Base-by-base conservation (phyloP, 2,113 vertebrate genomes). In the Euleptes europaea region DNA sequence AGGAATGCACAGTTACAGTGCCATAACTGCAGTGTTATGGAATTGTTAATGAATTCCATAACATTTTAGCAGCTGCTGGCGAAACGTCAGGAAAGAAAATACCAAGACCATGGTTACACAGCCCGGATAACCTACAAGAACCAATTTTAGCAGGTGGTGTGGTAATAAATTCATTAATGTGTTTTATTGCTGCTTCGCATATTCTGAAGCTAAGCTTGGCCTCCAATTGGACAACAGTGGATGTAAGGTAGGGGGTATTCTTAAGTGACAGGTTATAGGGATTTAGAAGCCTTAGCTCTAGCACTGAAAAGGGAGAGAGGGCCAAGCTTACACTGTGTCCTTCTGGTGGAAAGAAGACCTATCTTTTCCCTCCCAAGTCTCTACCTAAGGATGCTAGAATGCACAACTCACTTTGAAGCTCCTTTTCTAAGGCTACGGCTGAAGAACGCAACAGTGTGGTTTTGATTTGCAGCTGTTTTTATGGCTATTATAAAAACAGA, bases 391-490 rank as follows among this genome's bases (percentile, higher is more conserved):
- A 80, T 76, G 84, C 86, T 85, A 85, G 87, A 87, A 84, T 87
- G 81, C 85, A 85, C 84, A 63, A 49, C 60, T 89, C 63, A 84
- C 93, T 95, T 94, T 94, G 91, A 94, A 94, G 92, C 91, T 82
- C 85, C 86, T 92, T 88, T 93, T 91, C 90, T 90, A 94, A 92
- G 88, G 79, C 47, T 82, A 35, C 88, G 88, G 80, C 86, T 4
- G 0, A 21, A 84, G 89, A 23, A 86, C 63, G 82, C 90, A 88
- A 1, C 38, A 89, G 54, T 79, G 2, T 95, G 93, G 93, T 94
- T 95, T 93, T 95, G 88, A 95, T 95, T 95, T 95, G 90, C 90
- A 92, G 89, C 88, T 90, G 87, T 92, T 95, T 94, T 95, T 92
- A 93, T 90, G 90, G 77, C 78, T 51, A 0, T 93, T 90, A 91